These are phyloP conservation scores for Sesia bembeciformis DNA, from an alignment of 2,888 invertebrate genomes.

Conservation along the genomic window DNA sequence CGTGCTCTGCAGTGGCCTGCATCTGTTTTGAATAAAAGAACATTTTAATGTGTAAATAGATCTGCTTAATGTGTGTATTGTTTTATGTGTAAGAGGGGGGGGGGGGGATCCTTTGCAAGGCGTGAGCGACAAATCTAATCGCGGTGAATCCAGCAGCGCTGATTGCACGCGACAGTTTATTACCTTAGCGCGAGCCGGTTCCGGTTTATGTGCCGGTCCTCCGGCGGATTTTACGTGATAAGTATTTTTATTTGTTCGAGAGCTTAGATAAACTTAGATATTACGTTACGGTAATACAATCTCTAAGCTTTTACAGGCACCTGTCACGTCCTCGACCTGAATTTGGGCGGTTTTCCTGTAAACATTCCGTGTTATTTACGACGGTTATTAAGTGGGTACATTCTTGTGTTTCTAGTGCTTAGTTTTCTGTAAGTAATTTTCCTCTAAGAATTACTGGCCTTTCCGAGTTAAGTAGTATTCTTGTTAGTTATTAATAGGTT, in stretches of 20 bases:
- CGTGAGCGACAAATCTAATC: slow-evolving; percentile 28
- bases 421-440: no score
- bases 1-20: no score
- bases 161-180: slow-evolving; percentile 41
- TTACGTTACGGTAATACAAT: slow-evolving; percentile 41
- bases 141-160: slow-evolving; percentile 11
- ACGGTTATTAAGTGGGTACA: no score
- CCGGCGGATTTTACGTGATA: slow-evolving; percentile 42
- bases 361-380: no score
- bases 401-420: no score
- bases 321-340: slow-evolving; percentile 18
- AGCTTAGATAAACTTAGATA: slow-evolving; percentile 34
- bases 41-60: no score
- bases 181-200: slow-evolving; percentile 18
- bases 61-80: neutral
- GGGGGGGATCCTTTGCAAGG: neutral
- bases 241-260: slow-evolving; percentile 53
- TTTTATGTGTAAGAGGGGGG: neutral
- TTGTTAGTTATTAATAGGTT: no score
- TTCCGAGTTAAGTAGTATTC: no score
- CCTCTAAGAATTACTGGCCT: no score
- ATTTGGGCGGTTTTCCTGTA: no score
- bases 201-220: slow-evolving; percentile 19
- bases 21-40: no score
- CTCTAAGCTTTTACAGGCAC: slow-evolving; percentile 38